Conservation (phyloP, 2,113 vertebrate species). For the Eubucco bourcierii region DNA sequence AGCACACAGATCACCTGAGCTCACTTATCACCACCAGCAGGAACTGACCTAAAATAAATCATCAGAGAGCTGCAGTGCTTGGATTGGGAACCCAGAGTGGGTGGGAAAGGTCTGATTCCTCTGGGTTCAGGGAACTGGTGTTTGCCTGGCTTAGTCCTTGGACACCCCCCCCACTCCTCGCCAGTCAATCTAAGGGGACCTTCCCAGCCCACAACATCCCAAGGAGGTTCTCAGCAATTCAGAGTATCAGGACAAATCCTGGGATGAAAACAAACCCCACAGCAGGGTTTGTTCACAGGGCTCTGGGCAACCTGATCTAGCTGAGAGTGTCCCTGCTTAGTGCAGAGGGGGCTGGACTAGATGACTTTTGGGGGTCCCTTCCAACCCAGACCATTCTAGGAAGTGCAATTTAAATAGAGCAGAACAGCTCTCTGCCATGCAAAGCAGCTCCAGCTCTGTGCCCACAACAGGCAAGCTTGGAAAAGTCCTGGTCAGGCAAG, state of each 20-base stretch:
- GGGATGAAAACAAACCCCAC: not conserved
- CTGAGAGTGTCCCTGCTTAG: too few species aligned
- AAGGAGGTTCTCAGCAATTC: not conserved
- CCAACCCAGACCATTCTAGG: not conserved
- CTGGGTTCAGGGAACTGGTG: fast-evolving
- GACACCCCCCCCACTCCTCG: not conserved
- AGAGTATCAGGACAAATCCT: not conserved
- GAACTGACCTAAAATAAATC: constrained; percentile 19
- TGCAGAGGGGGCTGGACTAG: too few species aligned
- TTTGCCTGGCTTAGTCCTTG: not conserved
- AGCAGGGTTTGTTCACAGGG: not conserved
- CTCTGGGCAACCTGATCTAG: too few species aligned
- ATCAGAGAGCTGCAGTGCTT: not conserved
- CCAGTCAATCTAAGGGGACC: not conserved
- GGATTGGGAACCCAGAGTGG: not conserved
- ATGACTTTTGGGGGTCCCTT: too few species aligned
- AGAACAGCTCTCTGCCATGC: not conserved
- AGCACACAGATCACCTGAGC: constrained; percentile 52
- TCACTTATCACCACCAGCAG: constrained; percentile 42
- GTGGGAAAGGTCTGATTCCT: not conserved
- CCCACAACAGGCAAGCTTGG: not conserved
- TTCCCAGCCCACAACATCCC: not conserved
- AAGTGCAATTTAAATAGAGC: not conserved
- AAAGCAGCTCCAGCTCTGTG: not conserved
- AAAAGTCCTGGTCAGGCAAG: not conserved